Percentiles rank a stretch among this genome's conserved stretches.
phyloP scores from a whole-genome alignment of 2,888 invertebrate genomes.

The Agrenia bidenticulata region DNA sequence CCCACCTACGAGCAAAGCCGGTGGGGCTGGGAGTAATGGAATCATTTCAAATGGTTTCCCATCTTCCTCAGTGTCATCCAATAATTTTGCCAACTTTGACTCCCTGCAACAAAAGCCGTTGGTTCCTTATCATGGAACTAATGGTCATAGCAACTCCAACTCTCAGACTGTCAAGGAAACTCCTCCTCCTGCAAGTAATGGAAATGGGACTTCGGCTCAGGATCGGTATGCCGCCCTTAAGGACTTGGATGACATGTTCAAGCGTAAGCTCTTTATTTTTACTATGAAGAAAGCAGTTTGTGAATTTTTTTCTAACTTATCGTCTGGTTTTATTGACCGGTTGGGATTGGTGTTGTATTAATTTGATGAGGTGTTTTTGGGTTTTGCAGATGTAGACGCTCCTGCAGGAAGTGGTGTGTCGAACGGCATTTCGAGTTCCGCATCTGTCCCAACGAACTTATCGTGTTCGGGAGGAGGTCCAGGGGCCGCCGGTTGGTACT shows the following conservation, averaged over 20 bases:
- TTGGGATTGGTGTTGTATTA: too few species aligned
- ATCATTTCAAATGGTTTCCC: conserved; percentile 7
- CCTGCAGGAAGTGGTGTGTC: conserved; percentile 26
- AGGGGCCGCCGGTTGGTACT: conserved; percentile 42
- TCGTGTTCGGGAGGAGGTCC: conserved; percentile 39
- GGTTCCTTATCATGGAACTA: conserved; percentile 31
- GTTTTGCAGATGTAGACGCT: conserved; percentile 40
- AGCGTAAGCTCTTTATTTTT: conserved; percentile 47
- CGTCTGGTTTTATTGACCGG: too few species aligned
- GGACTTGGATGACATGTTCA: conserved; percentile 76
- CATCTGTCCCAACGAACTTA: conserved; percentile 48
- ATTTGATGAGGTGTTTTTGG: too few species aligned
- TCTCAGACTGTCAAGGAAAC: background rate
- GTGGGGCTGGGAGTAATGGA: too few species aligned
- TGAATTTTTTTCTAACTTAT: background rate
- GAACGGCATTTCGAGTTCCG: conserved; percentile 39
- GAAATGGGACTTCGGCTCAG: conserved; percentile 63
- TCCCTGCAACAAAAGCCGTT: conserved; percentile 38
- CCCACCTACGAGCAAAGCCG: too few species aligned
- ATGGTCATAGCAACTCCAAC: background rate
- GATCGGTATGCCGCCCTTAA: conserved; percentile 95
- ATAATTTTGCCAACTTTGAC: conserved; percentile 42
- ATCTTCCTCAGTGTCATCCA: conserved; percentile 11
- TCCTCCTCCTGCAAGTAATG: conserved; percentile 4
- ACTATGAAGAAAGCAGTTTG: background rate